Percentiles rank a stretch among this genome's conserved stretches.
Evolutionary conservation across 2,797 vertebrate species (phyloP).

Genomic region (Stomatorhinus walkeri): DNA sequence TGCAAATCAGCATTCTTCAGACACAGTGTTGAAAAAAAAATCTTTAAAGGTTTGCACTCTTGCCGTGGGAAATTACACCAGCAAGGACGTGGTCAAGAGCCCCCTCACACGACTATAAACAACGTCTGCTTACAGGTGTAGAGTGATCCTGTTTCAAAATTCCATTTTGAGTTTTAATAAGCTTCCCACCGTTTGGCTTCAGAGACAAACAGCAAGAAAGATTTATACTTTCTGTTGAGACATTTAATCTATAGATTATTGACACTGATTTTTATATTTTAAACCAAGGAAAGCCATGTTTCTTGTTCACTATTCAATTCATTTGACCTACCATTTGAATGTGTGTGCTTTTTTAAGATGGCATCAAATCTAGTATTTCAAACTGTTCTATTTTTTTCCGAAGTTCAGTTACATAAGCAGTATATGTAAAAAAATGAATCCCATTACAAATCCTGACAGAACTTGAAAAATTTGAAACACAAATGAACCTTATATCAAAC

Average conservation of each 20-base stretch:
- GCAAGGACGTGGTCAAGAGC: slow-evolving; percentile 59
- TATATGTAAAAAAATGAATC: background rate
- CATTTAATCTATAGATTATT: slow-evolving; percentile 6
- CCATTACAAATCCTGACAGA: background rate
- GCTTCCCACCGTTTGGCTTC: slow-evolving; percentile 40
- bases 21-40: slow-evolving; percentile 60
- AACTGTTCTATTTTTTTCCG: background rate
- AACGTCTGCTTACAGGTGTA: slow-evolving; percentile 56
- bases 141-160: slow-evolving; percentile 42
- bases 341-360: background rate
- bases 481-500: slow-evolving; percentile 4
- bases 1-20: slow-evolving; percentile 70
- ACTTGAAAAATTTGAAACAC: background rate
- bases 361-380: background rate
- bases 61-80: slow-evolving; percentile 59
- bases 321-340: background rate
- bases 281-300: background rate
- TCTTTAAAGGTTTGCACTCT: slow-evolving; percentile 59
- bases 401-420: background rate
- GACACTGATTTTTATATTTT: background rate
- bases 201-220: background rate
- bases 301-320: background rate
- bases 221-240: slow-evolving; percentile 25
- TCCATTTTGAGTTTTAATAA: slow-evolving; percentile 34
- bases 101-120: slow-evolving; percentile 52